Conservation (phyloP, 1,140 invertebrate genomes). For the Medauroidea extradentata region DNA sequence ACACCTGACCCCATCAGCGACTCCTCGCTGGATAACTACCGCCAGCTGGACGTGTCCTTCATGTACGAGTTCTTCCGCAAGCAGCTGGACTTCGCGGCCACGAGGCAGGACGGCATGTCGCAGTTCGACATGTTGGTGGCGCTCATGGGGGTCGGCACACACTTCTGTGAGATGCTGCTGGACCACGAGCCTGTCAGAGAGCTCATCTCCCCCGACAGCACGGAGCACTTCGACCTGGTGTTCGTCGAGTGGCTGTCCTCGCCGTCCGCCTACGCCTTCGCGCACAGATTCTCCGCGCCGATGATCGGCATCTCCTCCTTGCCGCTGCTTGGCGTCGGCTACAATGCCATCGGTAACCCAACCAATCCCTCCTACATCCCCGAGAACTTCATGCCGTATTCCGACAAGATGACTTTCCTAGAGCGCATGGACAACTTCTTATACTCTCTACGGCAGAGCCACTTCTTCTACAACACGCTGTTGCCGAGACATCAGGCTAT, state of each 20-base stretch:
- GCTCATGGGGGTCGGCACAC: background rate
- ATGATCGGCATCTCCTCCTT: slow-evolving; percentile 1
- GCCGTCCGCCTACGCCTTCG: background rate
- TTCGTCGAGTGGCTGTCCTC: background rate
- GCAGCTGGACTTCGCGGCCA: background rate
- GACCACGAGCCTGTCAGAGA: background rate
- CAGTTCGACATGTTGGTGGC: background rate
- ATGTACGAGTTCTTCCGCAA: background rate
- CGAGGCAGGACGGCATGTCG: background rate
- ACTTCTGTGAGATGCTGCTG: background rate
- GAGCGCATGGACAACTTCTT: slow-evolving; percentile 19
- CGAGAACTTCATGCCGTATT: slow-evolving; percentile 6
- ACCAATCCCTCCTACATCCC: slow-evolving; percentile 25
- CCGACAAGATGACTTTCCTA: slow-evolving; percentile 19
- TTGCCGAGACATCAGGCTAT: background rate
- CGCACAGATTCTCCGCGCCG: slow-evolving; percentile 1
- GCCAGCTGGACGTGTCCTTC: slow-evolving; percentile 37
- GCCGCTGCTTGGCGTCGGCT: background rate
- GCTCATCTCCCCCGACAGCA: background rate
- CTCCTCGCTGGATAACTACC: slow-evolving; percentile 45
- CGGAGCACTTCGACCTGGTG: slow-evolving; percentile 7
- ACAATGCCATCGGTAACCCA: slow-evolving; percentile 37
- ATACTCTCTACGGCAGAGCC: background rate
- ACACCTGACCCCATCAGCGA: slow-evolving; percentile 45
- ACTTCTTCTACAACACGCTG: background rate